Percentiles rank a stretch among this genome's conserved stretches.
Conservation (phyloP, 2,113 vertebrate species). For the Tricholaema leucomelas region DNA sequence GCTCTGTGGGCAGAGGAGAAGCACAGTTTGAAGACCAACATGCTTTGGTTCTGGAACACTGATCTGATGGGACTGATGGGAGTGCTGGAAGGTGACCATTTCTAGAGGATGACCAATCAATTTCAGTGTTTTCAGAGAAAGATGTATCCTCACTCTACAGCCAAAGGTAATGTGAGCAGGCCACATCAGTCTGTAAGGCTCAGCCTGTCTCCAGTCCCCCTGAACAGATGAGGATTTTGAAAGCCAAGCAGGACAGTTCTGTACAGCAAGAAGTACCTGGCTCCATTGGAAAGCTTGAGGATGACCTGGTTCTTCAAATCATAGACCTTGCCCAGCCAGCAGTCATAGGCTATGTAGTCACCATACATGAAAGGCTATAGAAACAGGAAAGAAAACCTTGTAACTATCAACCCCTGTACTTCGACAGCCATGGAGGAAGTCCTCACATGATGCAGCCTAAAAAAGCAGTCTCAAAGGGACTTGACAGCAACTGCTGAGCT, state of each 20-base stretch:
- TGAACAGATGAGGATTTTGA: not conserved
- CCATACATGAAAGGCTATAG: constrained; percentile 96
- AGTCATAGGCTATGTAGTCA: constrained; percentile 97
- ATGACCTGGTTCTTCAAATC: constrained; percentile 98
- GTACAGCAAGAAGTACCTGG: constrained; percentile 80
- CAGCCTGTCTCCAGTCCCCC: not conserved
- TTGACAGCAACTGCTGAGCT: not conserved
- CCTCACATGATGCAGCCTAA: not conserved
- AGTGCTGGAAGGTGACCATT: no score
- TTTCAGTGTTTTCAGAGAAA: not conserved
- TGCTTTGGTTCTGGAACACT: not conserved
- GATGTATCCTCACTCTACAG: not conserved
- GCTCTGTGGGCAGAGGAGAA: not conserved
- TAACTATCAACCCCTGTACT: not conserved
- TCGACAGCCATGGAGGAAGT: not conserved
- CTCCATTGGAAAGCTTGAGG: constrained; percentile 96
- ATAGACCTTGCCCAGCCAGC: constrained; percentile 98
- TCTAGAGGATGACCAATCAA: not conserved
- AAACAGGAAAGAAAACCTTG: not conserved
- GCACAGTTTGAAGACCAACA: not conserved
- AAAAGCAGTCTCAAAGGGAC: not conserved
- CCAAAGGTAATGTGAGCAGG: not conserved
- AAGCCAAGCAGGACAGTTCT: not conserved
- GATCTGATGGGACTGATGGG: no score
- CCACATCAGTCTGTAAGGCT: not conserved